Conservation (phyloP, 1,140 invertebrate species). For the Aphidius gifuensis region DNA sequence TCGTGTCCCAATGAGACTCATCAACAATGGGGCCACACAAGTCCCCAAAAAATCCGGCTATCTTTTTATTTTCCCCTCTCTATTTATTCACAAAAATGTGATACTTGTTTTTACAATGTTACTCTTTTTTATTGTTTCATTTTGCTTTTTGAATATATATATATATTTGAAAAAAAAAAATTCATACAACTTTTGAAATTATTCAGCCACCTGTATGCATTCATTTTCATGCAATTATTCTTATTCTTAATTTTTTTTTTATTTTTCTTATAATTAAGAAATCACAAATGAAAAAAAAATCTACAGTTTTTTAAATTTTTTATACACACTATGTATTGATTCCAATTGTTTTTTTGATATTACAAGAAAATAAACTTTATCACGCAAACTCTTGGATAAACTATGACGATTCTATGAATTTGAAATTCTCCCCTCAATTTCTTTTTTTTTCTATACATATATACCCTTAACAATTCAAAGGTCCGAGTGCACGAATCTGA, state of each 20-base stretch:
- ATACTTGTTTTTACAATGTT: too few species aligned
- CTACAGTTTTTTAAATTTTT: too few species aligned
- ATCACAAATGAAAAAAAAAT: too few species aligned
- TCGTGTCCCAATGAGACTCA: neutral
- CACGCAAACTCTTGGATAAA: slow-evolving; percentile 15
- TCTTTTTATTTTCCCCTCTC: too few species aligned
- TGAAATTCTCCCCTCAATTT: neutral
- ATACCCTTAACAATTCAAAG: slow-evolving; percentile 5
- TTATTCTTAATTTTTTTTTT: neutral
- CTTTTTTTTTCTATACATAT: slow-evolving; percentile 21
- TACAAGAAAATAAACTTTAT: slow-evolving; percentile 14
- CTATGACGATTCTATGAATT: slow-evolving; percentile 5
- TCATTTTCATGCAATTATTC: neutral
- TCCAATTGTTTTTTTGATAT: slow-evolving; percentile 12
- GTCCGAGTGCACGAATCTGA: slow-evolving; percentile 23
- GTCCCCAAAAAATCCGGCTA: too few species aligned
- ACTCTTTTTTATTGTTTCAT: slow-evolving; percentile 1
- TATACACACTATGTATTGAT: neutral
- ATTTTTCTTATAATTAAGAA: too few species aligned
- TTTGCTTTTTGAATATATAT: too few species aligned
- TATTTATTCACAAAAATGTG: too few species aligned
- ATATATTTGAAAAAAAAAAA: too few species aligned
- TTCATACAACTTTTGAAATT: neutral
- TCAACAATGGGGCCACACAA: neutral
- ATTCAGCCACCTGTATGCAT: slow-evolving; percentile 11